phyloP scores from a whole-genome alignment of 2,113 vertebrate genomes.

The Pseudorhombus dupliciocellatus region DNA sequence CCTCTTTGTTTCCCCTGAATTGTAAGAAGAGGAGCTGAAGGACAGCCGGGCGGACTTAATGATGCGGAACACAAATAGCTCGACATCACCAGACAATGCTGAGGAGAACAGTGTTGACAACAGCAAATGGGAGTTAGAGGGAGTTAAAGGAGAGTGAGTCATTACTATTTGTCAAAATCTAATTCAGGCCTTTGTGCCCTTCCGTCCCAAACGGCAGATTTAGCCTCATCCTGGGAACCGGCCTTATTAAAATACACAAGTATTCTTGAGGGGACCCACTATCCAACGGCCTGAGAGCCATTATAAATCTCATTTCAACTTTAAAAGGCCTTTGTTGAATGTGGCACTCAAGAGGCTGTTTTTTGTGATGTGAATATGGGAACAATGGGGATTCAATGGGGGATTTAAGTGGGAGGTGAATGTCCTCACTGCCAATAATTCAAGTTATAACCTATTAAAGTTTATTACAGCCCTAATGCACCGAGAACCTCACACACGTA shows the following conservation, averaged over 20 bases:
- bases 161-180: slow-evolving; percentile 44
- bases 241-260: slow-evolving; percentile 50
- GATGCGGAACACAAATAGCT: slow-evolving; percentile 20
- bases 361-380: slow-evolving; percentile 14
- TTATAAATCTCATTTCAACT: slow-evolving; percentile 40
- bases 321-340: slow-evolving; percentile 20
- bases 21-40: slow-evolving; percentile 7
- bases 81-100: slow-evolving; percentile 5
- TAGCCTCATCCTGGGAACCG: slow-evolving; percentile 20
- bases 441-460: not conserved
- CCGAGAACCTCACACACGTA: too few relatives aligned
- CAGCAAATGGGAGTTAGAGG: slow-evolving; percentile 7
- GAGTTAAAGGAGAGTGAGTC: slow-evolving; percentile 22
- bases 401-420: not conserved
- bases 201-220: slow-evolving; percentile 30
- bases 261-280: slow-evolving; percentile 31
- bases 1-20: not conserved
- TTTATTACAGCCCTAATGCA: not conserved
- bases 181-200: slow-evolving; percentile 24
- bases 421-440: not conserved
- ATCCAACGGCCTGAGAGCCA: slow-evolving; percentile 18
- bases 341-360: slow-evolving; percentile 3
- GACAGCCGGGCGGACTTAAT: not conserved
- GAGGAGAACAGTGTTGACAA: not conserved
- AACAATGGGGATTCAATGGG: slow-evolving; percentile 6